A percentile compares a stretch with the other conserved stretches of the same genome.
phyloP scores from a whole-genome alignment of 2,113 vertebrate genomes.

The Ictidomys tridecemlineatus region DNA sequence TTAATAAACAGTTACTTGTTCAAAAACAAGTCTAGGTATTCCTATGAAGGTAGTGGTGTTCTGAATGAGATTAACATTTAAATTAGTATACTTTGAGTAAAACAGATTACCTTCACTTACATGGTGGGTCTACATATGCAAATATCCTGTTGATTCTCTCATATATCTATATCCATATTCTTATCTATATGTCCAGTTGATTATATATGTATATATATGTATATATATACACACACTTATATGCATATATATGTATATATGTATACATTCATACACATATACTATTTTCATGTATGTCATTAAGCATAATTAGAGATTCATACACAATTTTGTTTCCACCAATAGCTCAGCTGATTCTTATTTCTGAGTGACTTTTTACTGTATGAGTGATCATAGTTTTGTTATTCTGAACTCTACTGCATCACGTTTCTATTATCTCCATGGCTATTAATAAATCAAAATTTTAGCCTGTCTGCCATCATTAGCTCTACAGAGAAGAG shows the following conservation, averaged over 20 bases:
- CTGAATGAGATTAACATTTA: not conserved
- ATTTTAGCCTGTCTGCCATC: not conserved
- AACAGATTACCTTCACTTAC: not conserved
- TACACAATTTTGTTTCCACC: not conserved
- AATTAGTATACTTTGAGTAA: not conserved
- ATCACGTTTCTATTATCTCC: not conserved
- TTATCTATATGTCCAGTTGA: not conserved
- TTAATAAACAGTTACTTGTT: not conserved
- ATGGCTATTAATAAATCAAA: not conserved
- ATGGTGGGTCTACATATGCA: not conserved
- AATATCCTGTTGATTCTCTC: not conserved
- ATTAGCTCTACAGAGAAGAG: not conserved
- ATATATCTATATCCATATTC: not conserved
- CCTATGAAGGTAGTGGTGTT: not conserved
- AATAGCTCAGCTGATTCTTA: not conserved
- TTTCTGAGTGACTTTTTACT: not conserved
- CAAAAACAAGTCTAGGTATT: not conserved
- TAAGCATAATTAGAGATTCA: not conserved
- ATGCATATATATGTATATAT: too few species aligned
- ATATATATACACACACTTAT: not conserved
- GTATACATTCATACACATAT: too few species aligned
- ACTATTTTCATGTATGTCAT: not conserved
- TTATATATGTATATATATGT: not conserved
- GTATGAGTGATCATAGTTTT: not conserved
- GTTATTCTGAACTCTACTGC: not conserved